Evolutionary conservation across 35 echinoderm and acorn worm genomes (phyloP).

Genomic region (Heliocidaris erythrogramma): DNA sequence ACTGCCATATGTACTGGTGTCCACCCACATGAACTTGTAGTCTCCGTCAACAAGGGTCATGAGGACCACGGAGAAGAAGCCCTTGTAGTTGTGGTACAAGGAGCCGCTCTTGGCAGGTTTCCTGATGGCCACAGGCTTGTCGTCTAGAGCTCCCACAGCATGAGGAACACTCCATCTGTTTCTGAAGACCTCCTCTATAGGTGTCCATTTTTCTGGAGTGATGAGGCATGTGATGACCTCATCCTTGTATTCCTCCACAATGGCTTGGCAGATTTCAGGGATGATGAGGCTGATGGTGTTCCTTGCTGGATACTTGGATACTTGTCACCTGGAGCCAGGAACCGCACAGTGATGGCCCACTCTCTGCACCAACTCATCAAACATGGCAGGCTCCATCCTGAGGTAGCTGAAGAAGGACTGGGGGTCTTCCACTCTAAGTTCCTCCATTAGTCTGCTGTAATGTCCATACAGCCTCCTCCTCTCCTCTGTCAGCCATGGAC

Average conservation of each 20-base stretch:
- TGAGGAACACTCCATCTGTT: constrained; percentile 51
- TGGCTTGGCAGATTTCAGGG: too few species aligned
- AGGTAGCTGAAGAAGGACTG: constrained; percentile 45
- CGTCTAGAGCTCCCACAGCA: constrained; percentile 45
- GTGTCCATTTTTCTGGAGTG: too few species aligned
- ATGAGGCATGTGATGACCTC: too few species aligned
- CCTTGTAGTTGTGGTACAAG: constrained; percentile 47
- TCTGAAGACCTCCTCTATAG: too few species aligned
- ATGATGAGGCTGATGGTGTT: too few species aligned
- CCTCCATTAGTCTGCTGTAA: constrained; percentile 33
- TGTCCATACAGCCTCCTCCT: too few species aligned
- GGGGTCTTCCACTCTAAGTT: constrained; percentile 50
- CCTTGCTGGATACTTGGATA: neutral
- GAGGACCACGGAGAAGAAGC: constrained; percentile 40
- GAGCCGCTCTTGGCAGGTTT: constrained; percentile 52
- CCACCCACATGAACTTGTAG: constrained; percentile 50
- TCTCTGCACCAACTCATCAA: constrained; percentile 59
- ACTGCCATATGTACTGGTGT: constrained; percentile 48
- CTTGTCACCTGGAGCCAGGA: constrained; percentile 12
- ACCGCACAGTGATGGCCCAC: constrained; percentile 33
- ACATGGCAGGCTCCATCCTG: constrained; percentile 63
- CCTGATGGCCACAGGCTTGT: constrained; percentile 48
- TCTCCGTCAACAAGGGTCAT: constrained; percentile 49
- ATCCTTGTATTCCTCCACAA: too few species aligned
- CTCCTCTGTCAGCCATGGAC: too few species aligned